phyloP scores from a whole-genome alignment of 2,888 invertebrate genomes.

The Papilio protenor region DNA sequence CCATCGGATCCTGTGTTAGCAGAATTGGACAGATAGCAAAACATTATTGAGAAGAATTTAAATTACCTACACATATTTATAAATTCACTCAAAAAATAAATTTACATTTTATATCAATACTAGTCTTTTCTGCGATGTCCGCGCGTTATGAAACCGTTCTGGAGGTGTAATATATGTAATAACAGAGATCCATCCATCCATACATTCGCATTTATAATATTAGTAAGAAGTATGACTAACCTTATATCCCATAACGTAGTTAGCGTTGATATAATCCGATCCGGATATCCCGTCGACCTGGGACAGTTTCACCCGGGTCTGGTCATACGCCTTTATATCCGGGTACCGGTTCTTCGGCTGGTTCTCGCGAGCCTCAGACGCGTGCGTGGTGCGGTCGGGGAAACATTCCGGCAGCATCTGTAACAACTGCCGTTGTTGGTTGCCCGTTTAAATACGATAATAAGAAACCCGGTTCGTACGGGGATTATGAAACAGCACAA shows the following conservation, averaged over 20 bases:
- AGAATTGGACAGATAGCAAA: slow-evolving; percentile 66
- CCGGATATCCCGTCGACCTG: slow-evolving; percentile 91
- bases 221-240: slow-evolving; percentile 53
- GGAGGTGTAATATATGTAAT: no score
- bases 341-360: slow-evolving; percentile 95
- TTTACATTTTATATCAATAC: not conserved
- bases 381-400: slow-evolving; percentile 93
- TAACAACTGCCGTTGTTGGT: slow-evolving; percentile 63
- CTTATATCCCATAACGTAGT: slow-evolving; percentile 95
- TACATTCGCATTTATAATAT: no score
- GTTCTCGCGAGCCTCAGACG: slow-evolving; percentile 94
- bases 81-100: not conserved
- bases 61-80: not conserved
- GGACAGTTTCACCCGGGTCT: slow-evolving; percentile 92
- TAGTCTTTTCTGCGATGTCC: no score
- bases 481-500: not conserved
- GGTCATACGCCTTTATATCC: slow-evolving; percentile 96
- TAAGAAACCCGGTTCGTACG: not conserved
- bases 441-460: slow-evolving; percentile 44
- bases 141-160: no score
- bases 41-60: not conserved
- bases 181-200: no score
- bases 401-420: slow-evolving; percentile 93
- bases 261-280: slow-evolving; percentile 96
- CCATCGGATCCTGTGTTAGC: slow-evolving; percentile 79